Evolutionary conservation across 2,113 vertebrate species (phyloP).

Genomic region (Hypomesus transpacificus): DNA sequence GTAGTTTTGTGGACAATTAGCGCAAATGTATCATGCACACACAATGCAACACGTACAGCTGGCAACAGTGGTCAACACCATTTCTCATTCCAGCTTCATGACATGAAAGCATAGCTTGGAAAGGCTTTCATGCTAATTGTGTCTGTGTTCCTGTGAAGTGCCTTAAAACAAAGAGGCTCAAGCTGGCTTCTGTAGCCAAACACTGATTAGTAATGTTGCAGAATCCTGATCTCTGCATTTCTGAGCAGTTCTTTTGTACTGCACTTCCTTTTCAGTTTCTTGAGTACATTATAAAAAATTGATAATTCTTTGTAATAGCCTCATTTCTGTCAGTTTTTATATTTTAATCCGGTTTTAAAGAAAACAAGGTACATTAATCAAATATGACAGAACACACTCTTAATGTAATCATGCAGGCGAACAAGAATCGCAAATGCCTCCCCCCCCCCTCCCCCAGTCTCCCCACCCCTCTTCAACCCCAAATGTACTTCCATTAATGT

Average conservation of each 20-base stretch:
- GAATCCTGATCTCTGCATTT: constrained; percentile 72
- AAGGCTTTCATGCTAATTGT: constrained; percentile 69
- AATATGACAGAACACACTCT: constrained; percentile 93
- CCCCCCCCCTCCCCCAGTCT: constrained; percentile 42
- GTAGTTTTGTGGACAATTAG: constrained; percentile 17
- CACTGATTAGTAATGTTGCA: constrained; percentile 69
- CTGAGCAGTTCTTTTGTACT: constrained; percentile 53
- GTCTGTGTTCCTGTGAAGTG: constrained; percentile 49
- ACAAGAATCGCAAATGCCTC: constrained; percentile 95
- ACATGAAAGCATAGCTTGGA: constrained; percentile 56
- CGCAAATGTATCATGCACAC: constrained; percentile 23
- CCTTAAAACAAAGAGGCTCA: constrained; percentile 48
- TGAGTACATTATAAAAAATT: constrained; percentile 85
- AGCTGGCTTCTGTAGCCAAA: constrained; percentile 52
- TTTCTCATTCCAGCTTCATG: constrained; percentile 49
- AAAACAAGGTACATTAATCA: constrained; percentile 97
- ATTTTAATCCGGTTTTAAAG: constrained; percentile 86
- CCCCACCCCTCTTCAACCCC: constrained; percentile 26
- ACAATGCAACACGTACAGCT: constrained; percentile 43
- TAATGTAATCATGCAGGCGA: constrained; percentile 93
- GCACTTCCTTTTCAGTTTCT: constrained; percentile 59
- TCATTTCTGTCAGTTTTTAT: constrained; percentile 93
- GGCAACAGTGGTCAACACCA: constrained; percentile 46
- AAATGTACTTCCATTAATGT: constrained; percentile 89
- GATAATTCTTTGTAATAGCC: constrained; percentile 89